Evolutionary conservation across 2,888 invertebrate genomes (phyloP).

Genomic region (Xestia rhomboidea): DNA sequence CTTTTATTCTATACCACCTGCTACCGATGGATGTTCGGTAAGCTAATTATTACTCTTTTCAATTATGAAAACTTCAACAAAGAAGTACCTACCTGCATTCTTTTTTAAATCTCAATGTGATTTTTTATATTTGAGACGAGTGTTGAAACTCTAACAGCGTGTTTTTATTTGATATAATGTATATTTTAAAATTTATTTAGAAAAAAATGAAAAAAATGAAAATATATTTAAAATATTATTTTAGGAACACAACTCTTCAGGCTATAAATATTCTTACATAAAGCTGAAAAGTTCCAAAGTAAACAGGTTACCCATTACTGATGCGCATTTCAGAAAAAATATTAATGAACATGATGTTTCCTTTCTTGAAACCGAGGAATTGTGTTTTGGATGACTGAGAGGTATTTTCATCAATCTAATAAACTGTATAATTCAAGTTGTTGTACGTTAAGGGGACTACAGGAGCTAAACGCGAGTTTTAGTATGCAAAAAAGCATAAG

Average conservation of each 20-base stretch:
- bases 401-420: neutral
- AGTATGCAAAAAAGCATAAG: too few species aligned
- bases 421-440: neutral
- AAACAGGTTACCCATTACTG: constrained; percentile 1
- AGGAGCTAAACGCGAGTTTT: too few species aligned
- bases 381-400: neutral
- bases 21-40: constrained; percentile 10
- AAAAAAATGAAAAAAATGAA: too few species aligned
- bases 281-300: neutral
- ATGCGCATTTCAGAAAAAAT: neutral
- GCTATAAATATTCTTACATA: neutral
- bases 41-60: neutral
- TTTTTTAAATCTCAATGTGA: too few species aligned
- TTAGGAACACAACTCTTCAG: neutral
- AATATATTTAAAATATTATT: neutral
- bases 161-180: too few species aligned
- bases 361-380: neutral
- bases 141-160: neutral
- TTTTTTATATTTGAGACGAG: neutral
- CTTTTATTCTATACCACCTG: constrained; percentile 12
- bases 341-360: too few species aligned
- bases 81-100: neutral
- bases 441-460: too few species aligned
- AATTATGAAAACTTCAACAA: neutral
- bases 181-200: too few species aligned